Percentiles rank a stretch among this genome's conserved stretches.
phyloP scores from a whole-genome alignment of 2,113 vertebrate species.

The cattle (Bos taurus) region ARS-UCD2.0 NC_037343.1:62407501-62408000 shows the following conservation, averaged over 20 bases:
- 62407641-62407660: background rate
- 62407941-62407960: fast-evolving
- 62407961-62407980: too few species aligned
- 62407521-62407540: background rate
- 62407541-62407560: background rate
- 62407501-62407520: background rate
- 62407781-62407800: too few species aligned
- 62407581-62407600: background rate
- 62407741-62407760: background rate
- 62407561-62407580: background rate
- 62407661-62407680: background rate
- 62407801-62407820: too few species aligned
- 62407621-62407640: background rate
- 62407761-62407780: background rate
- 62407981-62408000: too few species aligned
- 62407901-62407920: too few species aligned
- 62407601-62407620: background rate
- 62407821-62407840: too few species aligned
- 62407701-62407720: background rate
- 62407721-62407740: background rate
- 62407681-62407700: background rate
- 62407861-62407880: too few species aligned
- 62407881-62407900: too few species aligned
- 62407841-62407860: too few species aligned
- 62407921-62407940: too few species aligned